Evolutionary conservation across 2,797 vertebrate species (phyloP), one percentile per base, ranked within the genome.

Genomic region (Chanos chanos): DNA sequence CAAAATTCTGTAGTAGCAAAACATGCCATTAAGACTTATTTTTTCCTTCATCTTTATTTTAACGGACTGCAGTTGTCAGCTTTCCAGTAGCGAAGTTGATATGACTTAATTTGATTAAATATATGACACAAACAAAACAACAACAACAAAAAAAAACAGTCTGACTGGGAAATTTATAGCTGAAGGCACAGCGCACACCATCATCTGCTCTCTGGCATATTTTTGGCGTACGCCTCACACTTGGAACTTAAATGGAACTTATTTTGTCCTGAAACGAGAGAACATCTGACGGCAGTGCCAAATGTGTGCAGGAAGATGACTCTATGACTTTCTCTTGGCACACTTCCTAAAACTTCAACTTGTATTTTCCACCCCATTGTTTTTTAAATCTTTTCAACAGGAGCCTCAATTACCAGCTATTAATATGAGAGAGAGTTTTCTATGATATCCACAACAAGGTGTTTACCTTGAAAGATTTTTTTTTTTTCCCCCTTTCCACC

Each of bases 261-360:
- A 37, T 13, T 31, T 8, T n/a, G n/a, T 27, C 28, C 18, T 33
- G 1, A 21, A 45, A 44, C 25, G 58, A 25, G 22, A 65, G 47
- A 59, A 63, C 65, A 36, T 49, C 53, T 58, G 51, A 27, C 55
- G 71, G 75, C 55, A 51, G 1, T 57, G 33, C 8, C 22, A 33
- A n/a, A 72, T 65, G 51, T 50, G 27, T 59, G 13, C 15, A 45
- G 41, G 31, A 43, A 7, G 53, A 3, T 48, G 37, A 28, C 1
- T 39, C 15, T 18, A 22, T 37, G 12, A 16, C 8, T 54, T 27
- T 36, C 19, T 41, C 40, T 13, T 13, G 25, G 41, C 27, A 41
- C 15, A 33, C 37, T 48, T 30, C 6, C 22, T 10, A 13, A 19
- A 50, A 56, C 18, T 12, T 18, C 15, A 60, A 61, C 30, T 34